A percentile compares a stretch with the other conserved stretches of the same genome.
These are phyloP conservation scores for Theretra japonica DNA, from an alignment of 2,888 invertebrate species.

Conservation along the genomic window DNA sequence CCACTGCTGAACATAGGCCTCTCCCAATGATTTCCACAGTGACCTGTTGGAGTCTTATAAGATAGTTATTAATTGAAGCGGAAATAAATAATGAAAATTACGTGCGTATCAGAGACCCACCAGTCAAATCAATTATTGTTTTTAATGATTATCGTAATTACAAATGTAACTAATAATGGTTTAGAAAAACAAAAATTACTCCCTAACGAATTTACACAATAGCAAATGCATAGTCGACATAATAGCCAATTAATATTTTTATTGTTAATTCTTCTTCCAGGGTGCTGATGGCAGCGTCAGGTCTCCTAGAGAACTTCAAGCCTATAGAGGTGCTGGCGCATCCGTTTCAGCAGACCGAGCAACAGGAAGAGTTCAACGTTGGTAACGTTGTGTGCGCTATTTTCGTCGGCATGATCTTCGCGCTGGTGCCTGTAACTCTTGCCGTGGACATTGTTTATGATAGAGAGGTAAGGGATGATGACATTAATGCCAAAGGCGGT, in stretches of 20 bases:
- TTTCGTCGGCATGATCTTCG: constrained; percentile 92
- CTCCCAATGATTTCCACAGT: no score
- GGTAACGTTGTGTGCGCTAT: constrained; percentile 90
- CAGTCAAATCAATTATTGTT: background rate
- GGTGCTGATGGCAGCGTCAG: constrained; percentile 69
- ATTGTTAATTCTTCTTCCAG: constrained; percentile 48
- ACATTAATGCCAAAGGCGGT: no score
- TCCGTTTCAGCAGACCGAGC: constrained; percentile 90
- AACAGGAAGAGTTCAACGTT: constrained; percentile 89
- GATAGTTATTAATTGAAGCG: no score
- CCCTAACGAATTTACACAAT: no score
- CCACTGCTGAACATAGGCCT: no score
- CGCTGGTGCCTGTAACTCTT: constrained; percentile 90
- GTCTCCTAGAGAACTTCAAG: constrained; percentile 71
- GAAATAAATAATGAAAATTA: no score
- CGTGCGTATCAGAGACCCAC: no score
- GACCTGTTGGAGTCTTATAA: no score
- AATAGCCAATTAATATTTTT: background rate
- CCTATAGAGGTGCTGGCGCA: constrained; percentile 87
- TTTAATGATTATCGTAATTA: no score
- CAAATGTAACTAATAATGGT: background rate
- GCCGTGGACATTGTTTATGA: constrained; percentile 93
- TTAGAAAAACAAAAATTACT: no score
- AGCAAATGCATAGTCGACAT: background rate
- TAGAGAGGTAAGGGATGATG: constrained; percentile 90